Conservation (phyloP, 2,888 invertebrate genomes). For the Sinohyriopsis cumingii region DNA sequence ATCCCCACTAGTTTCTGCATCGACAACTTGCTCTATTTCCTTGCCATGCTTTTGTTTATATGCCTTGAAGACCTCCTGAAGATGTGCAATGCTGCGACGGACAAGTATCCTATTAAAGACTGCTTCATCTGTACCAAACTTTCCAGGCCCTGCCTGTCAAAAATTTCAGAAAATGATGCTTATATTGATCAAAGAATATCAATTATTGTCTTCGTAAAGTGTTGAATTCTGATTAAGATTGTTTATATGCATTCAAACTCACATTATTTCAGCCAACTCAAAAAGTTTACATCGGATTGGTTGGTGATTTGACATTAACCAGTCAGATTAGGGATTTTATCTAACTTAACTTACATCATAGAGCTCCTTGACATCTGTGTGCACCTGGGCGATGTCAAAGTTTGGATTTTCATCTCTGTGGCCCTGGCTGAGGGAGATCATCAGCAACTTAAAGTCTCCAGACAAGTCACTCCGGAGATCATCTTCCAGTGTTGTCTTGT, state of each 20-base stretch:
- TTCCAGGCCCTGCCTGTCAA: constrained; percentile 46
- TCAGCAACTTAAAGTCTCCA: constrained; percentile 49
- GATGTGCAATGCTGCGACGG: constrained; percentile 39
- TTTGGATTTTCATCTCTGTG: constrained; percentile 64
- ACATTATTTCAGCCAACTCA: no score
- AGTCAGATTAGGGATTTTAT: no score
- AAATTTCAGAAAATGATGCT: neutral
- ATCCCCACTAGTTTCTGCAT: constrained; percentile 45
- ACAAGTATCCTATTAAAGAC: constrained; percentile 51
- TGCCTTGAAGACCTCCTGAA: constrained; percentile 40
- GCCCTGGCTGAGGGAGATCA: constrained; percentile 44
- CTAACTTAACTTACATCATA: constrained; percentile 15
- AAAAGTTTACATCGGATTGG: no score
- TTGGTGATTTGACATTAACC: no score
- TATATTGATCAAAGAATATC: neutral
- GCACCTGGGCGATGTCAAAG: constrained; percentile 38
- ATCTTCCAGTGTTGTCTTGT: constrained; percentile 28
- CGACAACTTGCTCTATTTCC: constrained; percentile 37
- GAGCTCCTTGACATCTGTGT: constrained; percentile 47
- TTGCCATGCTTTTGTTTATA: constrained; percentile 32
- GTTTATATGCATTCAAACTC: no score
- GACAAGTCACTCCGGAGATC: constrained; percentile 47
- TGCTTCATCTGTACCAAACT: constrained; percentile 52
- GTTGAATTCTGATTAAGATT: no score
- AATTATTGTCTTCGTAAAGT: no score